Evolutionary conservation across 2,113 vertebrate species (phyloP).

Genomic region (Hydrolagus affinis): DNA sequence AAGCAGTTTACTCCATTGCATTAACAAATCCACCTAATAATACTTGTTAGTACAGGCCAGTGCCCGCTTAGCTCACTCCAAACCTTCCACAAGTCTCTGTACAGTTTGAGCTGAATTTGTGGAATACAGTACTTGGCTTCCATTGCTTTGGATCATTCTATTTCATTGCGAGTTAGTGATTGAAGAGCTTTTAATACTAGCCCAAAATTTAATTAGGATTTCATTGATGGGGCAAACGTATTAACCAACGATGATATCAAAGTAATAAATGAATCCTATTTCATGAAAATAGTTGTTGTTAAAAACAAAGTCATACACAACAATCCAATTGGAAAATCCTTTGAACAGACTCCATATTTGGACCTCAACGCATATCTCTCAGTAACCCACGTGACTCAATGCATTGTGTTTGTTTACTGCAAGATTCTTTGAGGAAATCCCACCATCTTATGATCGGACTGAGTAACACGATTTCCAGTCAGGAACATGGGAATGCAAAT

Average conservation of each 20-base stretch:
- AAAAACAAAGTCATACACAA: too few species aligned
- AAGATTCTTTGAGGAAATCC: not conserved
- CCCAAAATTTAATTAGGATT: too few species aligned
- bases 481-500: constrained; percentile 19
- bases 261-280: not conserved
- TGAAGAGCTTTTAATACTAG: too few species aligned
- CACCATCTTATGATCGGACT: not conserved
- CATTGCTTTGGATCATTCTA: too few species aligned
- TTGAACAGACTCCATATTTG: too few species aligned
- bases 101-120: not conserved
- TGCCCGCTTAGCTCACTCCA: not conserved
- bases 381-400: too few species aligned
- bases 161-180: too few species aligned
- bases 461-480: not conserved
- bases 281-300: too few species aligned
- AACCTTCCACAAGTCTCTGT: not conserved
- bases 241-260: not conserved
- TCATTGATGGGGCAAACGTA: too few species aligned
- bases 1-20: not conserved
- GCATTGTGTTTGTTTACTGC: not conserved
- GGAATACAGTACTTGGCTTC: too few species aligned
- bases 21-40: not conserved
- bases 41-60: not conserved
- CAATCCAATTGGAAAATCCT: too few species aligned
- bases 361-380: too few species aligned